phyloP scores from a whole-genome alignment of 2,888 invertebrate genomes.

The Lepidonotus clava region DNA sequence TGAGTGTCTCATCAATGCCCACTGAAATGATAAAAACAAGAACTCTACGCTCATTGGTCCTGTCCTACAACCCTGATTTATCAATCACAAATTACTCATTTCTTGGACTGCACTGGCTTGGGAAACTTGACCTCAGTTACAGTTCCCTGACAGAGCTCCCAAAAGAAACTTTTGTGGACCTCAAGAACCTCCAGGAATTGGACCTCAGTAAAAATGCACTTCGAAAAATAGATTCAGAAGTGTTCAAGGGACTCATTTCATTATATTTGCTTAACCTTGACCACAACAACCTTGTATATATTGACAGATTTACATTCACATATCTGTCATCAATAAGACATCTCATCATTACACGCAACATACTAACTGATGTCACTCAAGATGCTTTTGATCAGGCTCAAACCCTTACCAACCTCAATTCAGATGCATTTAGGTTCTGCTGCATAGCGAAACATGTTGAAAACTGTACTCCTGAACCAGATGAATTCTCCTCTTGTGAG shows the following conservation, averaged over 20 bases:
- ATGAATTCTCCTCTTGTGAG: slow-evolving; percentile 61
- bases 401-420: slow-evolving; percentile 56
- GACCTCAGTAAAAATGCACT: slow-evolving; percentile 55
- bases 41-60: not conserved
- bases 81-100: not conserved
- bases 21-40: not conserved
- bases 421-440: slow-evolving; percentile 72
- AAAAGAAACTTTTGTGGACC: not conserved
- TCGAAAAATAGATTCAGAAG: not conserved
- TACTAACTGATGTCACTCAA: slow-evolving; percentile 22
- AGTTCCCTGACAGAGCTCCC: not conserved
- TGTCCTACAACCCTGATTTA: not conserved
- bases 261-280: not conserved
- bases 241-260: slow-evolving; percentile 50
- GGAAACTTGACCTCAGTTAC: not conserved
- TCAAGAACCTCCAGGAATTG: slow-evolving; percentile 37
- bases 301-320: not conserved
- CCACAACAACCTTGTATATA: not conserved
- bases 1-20: not conserved
- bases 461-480: slow-evolving; percentile 56
- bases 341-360: slow-evolving; percentile 38
- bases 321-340: not conserved
- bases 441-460: slow-evolving; percentile 73
- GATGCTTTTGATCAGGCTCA: slow-evolving; percentile 43
- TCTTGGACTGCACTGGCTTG: not conserved